Evolutionary conservation across 2,113 vertebrate species (phyloP).

Genomic region (Tetraodon nigroviridis): DNA sequence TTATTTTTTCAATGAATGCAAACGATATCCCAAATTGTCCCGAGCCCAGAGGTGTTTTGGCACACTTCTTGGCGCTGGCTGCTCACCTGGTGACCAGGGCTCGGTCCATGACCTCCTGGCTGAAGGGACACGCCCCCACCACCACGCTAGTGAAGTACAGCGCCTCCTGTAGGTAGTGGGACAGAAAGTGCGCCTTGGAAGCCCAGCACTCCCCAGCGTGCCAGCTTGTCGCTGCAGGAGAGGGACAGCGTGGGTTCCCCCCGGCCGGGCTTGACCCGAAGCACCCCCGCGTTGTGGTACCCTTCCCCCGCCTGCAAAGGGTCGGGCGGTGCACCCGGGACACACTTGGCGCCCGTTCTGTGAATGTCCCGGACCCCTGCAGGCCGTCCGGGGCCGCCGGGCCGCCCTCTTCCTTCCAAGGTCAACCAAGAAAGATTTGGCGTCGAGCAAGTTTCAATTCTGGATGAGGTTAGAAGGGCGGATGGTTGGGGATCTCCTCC

Average conservation of each 20-base stretch:
- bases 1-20: too few relatives aligned
- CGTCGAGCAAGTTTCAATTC: background rate
- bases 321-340: slow-evolving; percentile 77
- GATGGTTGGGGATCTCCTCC: background rate
- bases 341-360: slow-evolving; percentile 92
- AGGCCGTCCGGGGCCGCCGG: background rate
- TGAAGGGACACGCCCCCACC: slow-evolving; percentile 86
- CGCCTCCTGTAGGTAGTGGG: slow-evolving; percentile 85
- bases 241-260: slow-evolving; percentile 87
- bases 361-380: slow-evolving; percentile 70
- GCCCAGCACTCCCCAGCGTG: slow-evolving; percentile 81
- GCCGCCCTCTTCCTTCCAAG: background rate
- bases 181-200: slow-evolving; percentile 89
- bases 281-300: slow-evolving; percentile 80
- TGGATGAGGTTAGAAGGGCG: background rate
- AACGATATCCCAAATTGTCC: too few relatives aligned
- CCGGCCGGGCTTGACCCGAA: slow-evolving; percentile 90
- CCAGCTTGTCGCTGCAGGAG: slow-evolving; percentile 90
- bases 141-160: slow-evolving; percentile 82
- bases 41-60: too few relatives aligned
- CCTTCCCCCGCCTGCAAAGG: slow-evolving; percentile 67
- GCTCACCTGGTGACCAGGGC: slow-evolving; percentile 79
- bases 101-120: slow-evolving; percentile 77
- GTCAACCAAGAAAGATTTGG: background rate
- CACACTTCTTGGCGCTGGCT: too few relatives aligned